Percentiles rank a stretch among this genome's conserved stretches.
Evolutionary conservation across 2,797 vertebrate genomes (phyloP).

Genomic region (Parotocinclus haroldoi): DNA sequence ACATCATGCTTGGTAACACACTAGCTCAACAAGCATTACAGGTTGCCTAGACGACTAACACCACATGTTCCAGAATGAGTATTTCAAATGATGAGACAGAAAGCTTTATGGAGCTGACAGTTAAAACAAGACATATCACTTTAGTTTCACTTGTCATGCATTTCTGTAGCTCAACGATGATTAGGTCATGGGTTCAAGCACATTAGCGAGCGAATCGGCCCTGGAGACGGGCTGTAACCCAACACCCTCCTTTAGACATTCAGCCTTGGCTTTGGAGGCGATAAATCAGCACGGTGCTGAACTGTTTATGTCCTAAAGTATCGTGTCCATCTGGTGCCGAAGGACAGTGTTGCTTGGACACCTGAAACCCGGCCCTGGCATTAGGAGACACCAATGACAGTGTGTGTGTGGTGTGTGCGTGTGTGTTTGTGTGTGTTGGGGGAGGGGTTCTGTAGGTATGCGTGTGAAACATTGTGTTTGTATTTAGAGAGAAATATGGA

Average conservation of each 20-base stretch:
- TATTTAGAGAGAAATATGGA: conserved; percentile 30
- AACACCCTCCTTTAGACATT: conserved; percentile 39
- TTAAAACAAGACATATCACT: not conserved
- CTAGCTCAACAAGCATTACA: too few species aligned
- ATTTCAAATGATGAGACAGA: too few species aligned
- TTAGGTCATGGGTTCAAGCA: conserved; percentile 13
- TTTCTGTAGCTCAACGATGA: conserved; percentile 2
- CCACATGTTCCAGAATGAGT: too few species aligned
- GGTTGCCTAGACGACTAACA: too few species aligned
- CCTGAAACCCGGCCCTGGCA: conserved; percentile 39
- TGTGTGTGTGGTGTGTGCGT: conserved; percentile 15
- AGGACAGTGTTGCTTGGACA: conserved; percentile 47
- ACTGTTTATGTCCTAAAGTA: conserved; percentile 50
- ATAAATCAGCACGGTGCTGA: conserved; percentile 42
- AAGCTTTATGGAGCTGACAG: too few species aligned
- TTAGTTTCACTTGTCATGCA: not conserved
- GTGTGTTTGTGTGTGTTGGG: conserved; percentile 3
- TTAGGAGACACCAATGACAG: conserved; percentile 46
- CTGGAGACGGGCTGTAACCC: conserved; percentile 33
- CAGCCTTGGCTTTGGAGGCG: conserved; percentile 37
- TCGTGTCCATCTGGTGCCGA: conserved; percentile 39
- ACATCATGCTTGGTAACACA: too few species aligned
- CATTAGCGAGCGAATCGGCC: conserved; percentile 13
- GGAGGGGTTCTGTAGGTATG: not conserved
- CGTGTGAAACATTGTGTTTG: conserved; percentile 3